Conservation (phyloP, 2,888 invertebrate genomes). For the Nymphalis c-album region DNA sequence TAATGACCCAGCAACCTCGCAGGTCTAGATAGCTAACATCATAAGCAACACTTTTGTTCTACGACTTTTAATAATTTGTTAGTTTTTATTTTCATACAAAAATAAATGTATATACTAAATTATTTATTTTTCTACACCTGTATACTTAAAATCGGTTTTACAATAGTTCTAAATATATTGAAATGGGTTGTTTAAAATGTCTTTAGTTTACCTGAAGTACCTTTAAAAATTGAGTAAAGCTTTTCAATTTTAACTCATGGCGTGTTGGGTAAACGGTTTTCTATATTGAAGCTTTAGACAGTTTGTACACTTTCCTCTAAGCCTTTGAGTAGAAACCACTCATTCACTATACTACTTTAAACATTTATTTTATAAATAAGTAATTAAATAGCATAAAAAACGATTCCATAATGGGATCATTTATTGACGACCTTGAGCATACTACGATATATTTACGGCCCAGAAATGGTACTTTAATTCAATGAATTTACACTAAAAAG, state of each 20-base stretch:
- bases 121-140: too few relatives aligned
- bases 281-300: constrained; percentile 47
- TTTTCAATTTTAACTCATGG: constrained; percentile 60
- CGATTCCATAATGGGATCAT: constrained; percentile 52
- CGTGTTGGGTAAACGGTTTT: constrained; percentile 68
- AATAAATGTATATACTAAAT: too few relatives aligned
- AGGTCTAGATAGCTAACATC: too few relatives aligned
- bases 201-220: constrained; percentile 24
- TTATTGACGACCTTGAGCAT: constrained; percentile 76
- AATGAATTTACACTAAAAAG: too few relatives aligned
- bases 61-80: too few relatives aligned
- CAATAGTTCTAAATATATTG: too few relatives aligned
- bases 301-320: constrained; percentile 55
- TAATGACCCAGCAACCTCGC: too few relatives aligned
- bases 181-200: neutral
- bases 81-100: too few relatives aligned
- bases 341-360: constrained; percentile 2
- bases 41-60: too few relatives aligned
- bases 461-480: constrained; percentile 64
- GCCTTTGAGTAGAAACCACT: constrained; percentile 40
- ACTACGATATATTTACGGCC: constrained; percentile 85
- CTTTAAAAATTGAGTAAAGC: constrained; percentile 42
- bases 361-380: neutral
- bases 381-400: neutral
- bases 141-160: too few relatives aligned